Percentiles rank a stretch among this genome's conserved stretches.
Evolutionary conservation across 92 coral and sea anemone species (phyloP).

Genomic region (Chrysogorgia sp.): DNA sequence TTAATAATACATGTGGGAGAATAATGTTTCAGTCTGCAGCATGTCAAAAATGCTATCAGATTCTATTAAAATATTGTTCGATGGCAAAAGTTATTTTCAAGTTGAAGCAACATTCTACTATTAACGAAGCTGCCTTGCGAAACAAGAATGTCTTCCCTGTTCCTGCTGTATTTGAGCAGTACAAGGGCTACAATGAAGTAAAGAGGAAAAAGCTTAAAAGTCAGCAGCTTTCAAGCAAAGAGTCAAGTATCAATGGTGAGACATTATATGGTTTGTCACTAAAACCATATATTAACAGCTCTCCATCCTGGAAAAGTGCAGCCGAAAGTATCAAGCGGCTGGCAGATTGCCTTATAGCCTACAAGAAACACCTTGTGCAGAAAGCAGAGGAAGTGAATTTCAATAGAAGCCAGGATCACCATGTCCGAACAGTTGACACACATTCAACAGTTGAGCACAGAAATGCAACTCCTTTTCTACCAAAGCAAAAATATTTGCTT

Average conservation of each 20-base stretch:
- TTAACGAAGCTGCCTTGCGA: slow-evolving; percentile 40
- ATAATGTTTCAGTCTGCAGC: too few relatives aligned
- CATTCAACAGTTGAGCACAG: too few relatives aligned
- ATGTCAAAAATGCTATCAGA: too few relatives aligned
- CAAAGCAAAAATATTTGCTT: too few relatives aligned
- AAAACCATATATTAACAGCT: neutral
- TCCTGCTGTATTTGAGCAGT: slow-evolving; percentile 41
- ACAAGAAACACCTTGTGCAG: neutral
- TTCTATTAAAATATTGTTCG: too few relatives aligned
- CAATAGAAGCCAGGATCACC: too few relatives aligned
- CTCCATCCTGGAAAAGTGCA: slow-evolving; percentile 5
- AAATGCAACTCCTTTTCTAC: too few relatives aligned
- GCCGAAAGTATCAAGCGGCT: slow-evolving; percentile 21
- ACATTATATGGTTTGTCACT: slow-evolving; percentile 7
- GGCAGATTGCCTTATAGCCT: slow-evolving; percentile 11
- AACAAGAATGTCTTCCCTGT: slow-evolving; percentile 46
- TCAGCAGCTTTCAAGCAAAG: neutral
- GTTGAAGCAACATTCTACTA: neutral
- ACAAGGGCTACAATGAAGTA: slow-evolving; percentile 23
- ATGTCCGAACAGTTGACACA: too few relatives aligned
- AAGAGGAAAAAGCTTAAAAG: slow-evolving; percentile 12
- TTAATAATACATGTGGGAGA: too few relatives aligned
- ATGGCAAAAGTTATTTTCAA: too few relatives aligned
- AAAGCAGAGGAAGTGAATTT: too few relatives aligned
- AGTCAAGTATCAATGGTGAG: slow-evolving; percentile 21